Evolutionary conservation across 2,888 invertebrate genomes (phyloP).

Genomic region (Ormyrus labotus): DNA sequence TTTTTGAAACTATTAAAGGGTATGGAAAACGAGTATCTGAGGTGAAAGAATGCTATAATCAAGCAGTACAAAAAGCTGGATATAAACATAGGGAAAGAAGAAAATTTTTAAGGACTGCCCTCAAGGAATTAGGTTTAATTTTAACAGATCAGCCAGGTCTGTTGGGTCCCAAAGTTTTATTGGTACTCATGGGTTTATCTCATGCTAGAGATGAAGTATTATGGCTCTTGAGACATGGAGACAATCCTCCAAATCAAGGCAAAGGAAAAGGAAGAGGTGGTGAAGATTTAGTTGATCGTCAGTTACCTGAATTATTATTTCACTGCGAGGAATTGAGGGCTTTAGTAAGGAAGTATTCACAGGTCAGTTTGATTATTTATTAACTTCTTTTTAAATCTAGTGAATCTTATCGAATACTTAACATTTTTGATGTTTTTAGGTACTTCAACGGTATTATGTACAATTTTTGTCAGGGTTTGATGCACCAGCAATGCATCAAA

Average conservation of each 20-base stretch:
- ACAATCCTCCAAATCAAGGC: conserved; percentile 90
- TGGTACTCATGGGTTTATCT: conserved; percentile 97
- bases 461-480: conserved; percentile 98
- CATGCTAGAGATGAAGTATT: conserved; percentile 97
- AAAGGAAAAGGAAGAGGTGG: conserved; percentile 90
- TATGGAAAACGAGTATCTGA: conserved; percentile 94
- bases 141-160: conserved; percentile 98
- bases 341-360: conserved; percentile 95
- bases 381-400: neutral
- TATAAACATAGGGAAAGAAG: conserved; percentile 95
- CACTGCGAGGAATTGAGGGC: conserved; percentile 98
- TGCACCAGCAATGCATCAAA: conserved; percentile 90
- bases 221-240: conserved; percentile 97
- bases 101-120: conserved; percentile 95
- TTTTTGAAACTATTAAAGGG: conserved; percentile 96
- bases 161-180: conserved; percentile 96
- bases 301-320: conserved; percentile 96
- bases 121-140: conserved; percentile 96
- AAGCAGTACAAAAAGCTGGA: conserved; percentile 93
- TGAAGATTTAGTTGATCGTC: conserved; percentile 96
- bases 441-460: conserved; percentile 97
- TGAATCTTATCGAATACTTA: too few species aligned
- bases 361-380: conserved; percentile 71
- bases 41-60: conserved; percentile 95
- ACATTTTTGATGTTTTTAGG: conserved; percentile 68